These are phyloP conservation scores for Menura novaehollandiae DNA, from an alignment of 2,113 vertebrate genomes.

Conservation along the genomic window DNA sequence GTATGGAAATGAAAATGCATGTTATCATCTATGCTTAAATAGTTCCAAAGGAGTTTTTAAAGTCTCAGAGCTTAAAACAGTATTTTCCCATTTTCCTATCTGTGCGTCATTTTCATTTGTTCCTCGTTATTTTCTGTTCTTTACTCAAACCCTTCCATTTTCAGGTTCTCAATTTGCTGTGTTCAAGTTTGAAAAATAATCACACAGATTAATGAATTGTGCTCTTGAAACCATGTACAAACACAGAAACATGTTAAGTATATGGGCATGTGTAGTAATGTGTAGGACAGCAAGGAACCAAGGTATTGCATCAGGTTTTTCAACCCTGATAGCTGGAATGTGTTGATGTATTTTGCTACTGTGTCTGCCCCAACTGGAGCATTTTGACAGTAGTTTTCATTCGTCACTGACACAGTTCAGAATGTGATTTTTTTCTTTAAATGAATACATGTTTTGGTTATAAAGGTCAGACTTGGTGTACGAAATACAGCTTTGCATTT, in stretches of 20 bases:
- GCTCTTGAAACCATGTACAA: background rate
- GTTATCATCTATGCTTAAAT: background rate
- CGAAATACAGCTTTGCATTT: background rate
- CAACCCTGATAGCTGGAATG: background rate
- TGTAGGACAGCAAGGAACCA: background rate
- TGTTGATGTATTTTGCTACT: background rate
- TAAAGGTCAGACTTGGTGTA: background rate
- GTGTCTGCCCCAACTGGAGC: background rate
- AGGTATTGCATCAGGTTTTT: background rate
- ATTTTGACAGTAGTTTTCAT: background rate
- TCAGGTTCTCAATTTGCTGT: background rate
- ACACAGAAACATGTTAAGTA: background rate
- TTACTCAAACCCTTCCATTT: background rate
- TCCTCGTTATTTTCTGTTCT: background rate
- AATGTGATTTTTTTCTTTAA: background rate
- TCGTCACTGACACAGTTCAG: background rate
- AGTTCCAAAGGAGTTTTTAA: background rate
- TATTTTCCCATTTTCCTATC: background rate
- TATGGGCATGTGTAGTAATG: background rate
- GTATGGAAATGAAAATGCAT: background rate
- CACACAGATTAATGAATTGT: background rate
- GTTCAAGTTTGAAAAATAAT: background rate
- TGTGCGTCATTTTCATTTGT: background rate
- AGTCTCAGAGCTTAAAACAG: background rate
- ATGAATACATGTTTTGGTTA: background rate